phyloP scores from a whole-genome alignment of 2,797 vertebrate species.

The Hypotaenidia philippensis region DNA sequence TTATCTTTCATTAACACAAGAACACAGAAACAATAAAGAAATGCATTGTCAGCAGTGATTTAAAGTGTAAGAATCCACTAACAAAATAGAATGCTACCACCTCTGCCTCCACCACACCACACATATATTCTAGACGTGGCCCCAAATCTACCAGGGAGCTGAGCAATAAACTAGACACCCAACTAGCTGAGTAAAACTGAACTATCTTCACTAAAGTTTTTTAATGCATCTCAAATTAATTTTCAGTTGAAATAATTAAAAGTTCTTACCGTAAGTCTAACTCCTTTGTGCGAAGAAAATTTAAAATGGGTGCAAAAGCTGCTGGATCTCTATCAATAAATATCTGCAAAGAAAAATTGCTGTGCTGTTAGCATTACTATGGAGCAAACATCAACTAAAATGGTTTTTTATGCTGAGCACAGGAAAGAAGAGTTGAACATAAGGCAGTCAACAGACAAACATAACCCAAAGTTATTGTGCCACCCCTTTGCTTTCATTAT shows the following conservation, averaged over 20 bases:
- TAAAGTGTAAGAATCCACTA: not conserved
- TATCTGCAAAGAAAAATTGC: constrained; percentile 85
- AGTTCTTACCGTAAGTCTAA: constrained; percentile 91
- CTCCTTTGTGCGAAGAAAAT: constrained; percentile 99
- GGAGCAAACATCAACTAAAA: not conserved
- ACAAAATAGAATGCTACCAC: not conserved
- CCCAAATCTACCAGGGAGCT: not conserved
- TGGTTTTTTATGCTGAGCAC: not conserved
- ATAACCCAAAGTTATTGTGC: not conserved
- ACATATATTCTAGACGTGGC: not conserved
- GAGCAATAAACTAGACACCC: not conserved
- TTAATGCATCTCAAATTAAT: not conserved
- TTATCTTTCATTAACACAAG: not conserved
- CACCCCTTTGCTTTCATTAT: not conserved
- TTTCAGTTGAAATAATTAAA: not conserved
- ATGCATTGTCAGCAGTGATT: not conserved
- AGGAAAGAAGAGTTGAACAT: not conserved
- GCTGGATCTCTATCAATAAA: constrained; percentile 99
- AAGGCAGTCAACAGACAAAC: not conserved
- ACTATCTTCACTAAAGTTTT: not conserved
- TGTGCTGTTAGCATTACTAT: not conserved
- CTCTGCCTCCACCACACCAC: not conserved
- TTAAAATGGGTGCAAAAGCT: constrained; percentile 97
- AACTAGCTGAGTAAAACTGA: not conserved
- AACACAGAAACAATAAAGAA: not conserved